These are phyloP conservation scores for Oppia nitens DNA, from an alignment of 1,140 invertebrate genomes.

Conservation along the genomic window DNA sequence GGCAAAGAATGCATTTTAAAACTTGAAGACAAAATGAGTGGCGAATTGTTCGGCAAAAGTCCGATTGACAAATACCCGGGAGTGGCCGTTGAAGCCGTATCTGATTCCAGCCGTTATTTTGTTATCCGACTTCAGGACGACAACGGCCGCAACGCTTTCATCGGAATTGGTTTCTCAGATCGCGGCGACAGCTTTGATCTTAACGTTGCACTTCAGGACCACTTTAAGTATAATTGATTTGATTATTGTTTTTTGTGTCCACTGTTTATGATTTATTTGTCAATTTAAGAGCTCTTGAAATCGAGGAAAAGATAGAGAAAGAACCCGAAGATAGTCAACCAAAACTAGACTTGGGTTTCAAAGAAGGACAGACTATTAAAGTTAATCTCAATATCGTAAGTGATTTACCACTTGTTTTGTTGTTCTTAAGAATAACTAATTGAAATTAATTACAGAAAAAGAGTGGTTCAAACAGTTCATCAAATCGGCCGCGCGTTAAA, in stretches of 20 bases:
- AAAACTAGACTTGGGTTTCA: slow-evolving; percentile 85
- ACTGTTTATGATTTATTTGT: not conserved
- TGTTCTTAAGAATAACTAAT: slow-evolving; percentile 28
- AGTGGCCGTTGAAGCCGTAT: slow-evolving; percentile 81
- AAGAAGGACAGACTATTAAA: slow-evolving; percentile 96
- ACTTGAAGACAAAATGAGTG: slow-evolving; percentile 83
- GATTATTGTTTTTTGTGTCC: not conserved
- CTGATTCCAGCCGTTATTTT: slow-evolving; percentile 96
- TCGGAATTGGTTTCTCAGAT: slow-evolving; percentile 93
- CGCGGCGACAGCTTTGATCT: slow-evolving; percentile 94
- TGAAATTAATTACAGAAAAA: not conserved
- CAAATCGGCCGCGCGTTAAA: slow-evolving; percentile 35
- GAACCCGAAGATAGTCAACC: slow-evolving; percentile 50
- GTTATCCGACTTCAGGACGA: slow-evolving; percentile 89
- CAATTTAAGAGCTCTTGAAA: slow-evolving; percentile 36
- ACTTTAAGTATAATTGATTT: slow-evolving; percentile 55
- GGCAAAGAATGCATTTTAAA: slow-evolving; percentile 71
- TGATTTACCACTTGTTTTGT: no score
- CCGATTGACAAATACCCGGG: slow-evolving; percentile 92
- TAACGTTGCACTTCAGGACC: slow-evolving; percentile 94
- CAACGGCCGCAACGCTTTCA: slow-evolving; percentile 84
- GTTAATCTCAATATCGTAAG: slow-evolving; percentile 97
- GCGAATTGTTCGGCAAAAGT: slow-evolving; percentile 91
- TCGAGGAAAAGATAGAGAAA: slow-evolving; percentile 43
- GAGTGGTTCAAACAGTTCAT: not conserved